Percentiles rank a stretch among this genome's conserved stretches.
These are phyloP conservation scores for Cyanocitta stelleri DNA, from an alignment of 2,113 vertebrate genomes.

Conservation along the genomic window DNA sequence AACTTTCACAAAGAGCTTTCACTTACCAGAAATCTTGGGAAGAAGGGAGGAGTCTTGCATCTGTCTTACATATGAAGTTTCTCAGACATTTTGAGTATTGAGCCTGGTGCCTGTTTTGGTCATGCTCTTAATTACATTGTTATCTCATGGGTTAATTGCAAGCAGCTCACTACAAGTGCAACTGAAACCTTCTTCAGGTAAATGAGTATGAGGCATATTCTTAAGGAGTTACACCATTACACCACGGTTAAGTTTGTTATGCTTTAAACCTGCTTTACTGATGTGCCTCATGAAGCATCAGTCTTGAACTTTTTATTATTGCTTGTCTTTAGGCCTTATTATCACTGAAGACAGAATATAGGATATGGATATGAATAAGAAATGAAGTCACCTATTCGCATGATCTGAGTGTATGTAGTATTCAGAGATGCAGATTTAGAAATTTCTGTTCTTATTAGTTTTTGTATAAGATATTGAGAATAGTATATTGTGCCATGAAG, in stretches of 20 bases:
- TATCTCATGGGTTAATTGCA: neutral
- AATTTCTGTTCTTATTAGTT: neutral
- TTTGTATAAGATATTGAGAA: neutral
- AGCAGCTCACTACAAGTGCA: neutral
- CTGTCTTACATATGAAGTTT: neutral
- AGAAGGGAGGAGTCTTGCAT: neutral
- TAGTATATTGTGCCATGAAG: neutral
- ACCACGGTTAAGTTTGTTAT: neutral
- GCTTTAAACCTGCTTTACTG: neutral
- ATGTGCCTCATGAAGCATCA: neutral
- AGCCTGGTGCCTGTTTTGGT: neutral
- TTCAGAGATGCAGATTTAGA: neutral
- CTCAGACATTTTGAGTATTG: neutral
- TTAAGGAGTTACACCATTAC: neutral
- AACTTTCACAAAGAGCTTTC: neutral
- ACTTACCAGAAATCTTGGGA: neutral
- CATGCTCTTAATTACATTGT: rapidly evolving
- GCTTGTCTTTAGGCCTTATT: neutral
- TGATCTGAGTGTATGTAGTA: neutral
- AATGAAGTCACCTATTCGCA: neutral
- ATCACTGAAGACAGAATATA: neutral
- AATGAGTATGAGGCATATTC: neutral
- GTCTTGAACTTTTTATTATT: neutral
- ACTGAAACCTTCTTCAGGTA: neutral
- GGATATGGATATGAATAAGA: neutral